Conservation (phyloP, 2,113 vertebrate genomes). For the Callocephalon fimbriatum region DNA sequence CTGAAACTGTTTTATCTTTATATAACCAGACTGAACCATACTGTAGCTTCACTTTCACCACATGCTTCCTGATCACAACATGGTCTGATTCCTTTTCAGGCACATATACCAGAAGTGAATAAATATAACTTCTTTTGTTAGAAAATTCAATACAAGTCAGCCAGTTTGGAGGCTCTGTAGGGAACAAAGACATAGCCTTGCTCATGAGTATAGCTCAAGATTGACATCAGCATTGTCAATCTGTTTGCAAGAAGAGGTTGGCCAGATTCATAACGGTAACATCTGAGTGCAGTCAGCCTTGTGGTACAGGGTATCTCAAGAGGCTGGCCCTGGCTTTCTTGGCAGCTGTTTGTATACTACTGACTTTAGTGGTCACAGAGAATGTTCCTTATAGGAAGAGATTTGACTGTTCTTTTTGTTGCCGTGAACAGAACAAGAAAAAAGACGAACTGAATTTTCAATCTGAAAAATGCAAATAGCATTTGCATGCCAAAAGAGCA, state of each 20-base stretch:
- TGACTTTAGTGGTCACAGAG: background rate
- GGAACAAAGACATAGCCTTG: background rate
- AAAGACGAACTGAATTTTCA: background rate
- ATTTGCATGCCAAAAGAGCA: background rate
- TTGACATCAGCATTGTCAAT: background rate
- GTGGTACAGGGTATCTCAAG: background rate
- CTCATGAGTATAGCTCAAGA: background rate
- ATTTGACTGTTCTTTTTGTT: background rate
- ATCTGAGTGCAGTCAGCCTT: background rate
- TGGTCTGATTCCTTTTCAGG: background rate
- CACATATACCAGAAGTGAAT: background rate
- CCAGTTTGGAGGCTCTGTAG: background rate
- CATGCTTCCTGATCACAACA: background rate
- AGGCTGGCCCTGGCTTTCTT: background rate
- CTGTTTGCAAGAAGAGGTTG: background rate
- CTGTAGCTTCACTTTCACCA: background rate
- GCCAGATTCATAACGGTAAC: background rate
- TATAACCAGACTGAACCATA: background rate
- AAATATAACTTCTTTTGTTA: background rate
- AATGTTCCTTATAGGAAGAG: background rate
- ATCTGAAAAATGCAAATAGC: background rate
- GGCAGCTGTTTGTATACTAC: background rate
- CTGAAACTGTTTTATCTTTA: background rate
- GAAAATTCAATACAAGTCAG: background rate
- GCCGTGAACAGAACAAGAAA: background rate